Conservation (phyloP, 2,888 invertebrate species). For the Mantis religiosa region DNA sequence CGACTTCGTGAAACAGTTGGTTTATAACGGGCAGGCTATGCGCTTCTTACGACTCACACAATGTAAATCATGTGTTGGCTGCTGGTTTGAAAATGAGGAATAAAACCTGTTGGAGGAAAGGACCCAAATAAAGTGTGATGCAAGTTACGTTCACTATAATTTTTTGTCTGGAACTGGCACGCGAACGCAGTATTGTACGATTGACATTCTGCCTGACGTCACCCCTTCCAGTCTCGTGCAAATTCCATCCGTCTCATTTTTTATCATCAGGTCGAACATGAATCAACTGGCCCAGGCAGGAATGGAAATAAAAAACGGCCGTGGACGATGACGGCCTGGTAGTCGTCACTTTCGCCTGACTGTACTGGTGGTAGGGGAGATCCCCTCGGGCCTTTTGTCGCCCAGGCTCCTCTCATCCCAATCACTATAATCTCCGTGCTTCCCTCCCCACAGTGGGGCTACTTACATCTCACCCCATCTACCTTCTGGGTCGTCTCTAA, state of each 20-base stretch:
- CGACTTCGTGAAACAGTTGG: no score
- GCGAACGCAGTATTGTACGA: not conserved
- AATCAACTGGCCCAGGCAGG: not conserved
- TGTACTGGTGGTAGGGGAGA: not conserved
- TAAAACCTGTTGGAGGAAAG: not conserved
- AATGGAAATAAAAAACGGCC: not conserved
- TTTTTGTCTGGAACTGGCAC: not conserved
- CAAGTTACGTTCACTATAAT: no score
- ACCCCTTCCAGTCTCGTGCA: not conserved
- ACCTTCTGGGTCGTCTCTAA: not conserved
- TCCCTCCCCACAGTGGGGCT: not conserved
- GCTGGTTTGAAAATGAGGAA: not conserved
- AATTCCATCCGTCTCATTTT: not conserved
- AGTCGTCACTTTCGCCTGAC: not conserved
- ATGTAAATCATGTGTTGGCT: not conserved
- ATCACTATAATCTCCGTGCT: conserved; percentile 9
- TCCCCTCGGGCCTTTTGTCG: not conserved
- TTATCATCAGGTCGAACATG: not conserved
- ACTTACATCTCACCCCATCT: conserved; percentile 9
- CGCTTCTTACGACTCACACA: not conserved
- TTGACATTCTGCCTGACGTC: not conserved
- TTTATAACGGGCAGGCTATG: not conserved
- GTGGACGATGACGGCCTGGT: not conserved
- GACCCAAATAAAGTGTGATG: not conserved
- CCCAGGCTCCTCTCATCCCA: not conserved